Evolutionary conservation across 2,797 vertebrate species (phyloP), one percentile per base, ranked within the genome.

Genomic region (Pitangus sulphuratus): DNA sequence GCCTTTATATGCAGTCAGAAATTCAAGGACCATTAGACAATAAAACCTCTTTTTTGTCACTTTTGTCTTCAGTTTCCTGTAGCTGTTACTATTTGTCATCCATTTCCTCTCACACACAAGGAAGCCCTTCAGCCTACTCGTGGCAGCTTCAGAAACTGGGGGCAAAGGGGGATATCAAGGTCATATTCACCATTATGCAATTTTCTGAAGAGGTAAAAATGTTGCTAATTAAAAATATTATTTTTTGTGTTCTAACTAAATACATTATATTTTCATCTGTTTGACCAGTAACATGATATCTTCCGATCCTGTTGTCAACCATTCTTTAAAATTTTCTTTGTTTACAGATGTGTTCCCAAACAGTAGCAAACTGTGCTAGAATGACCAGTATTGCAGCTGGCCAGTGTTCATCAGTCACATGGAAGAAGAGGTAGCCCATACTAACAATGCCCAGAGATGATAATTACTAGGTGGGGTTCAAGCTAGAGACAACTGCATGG

Each of bases 11-110:
- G 76, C 61, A 82, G 66, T 62, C 83, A 94, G 53, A 62, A 65
- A 94, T 96, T 96, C 84, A 84, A 96, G 76, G 74, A 92, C 64
- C 8, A 5, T 76, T 71, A 77, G 53, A 93, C 76, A 95, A 84
- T 96, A 87, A 87, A 97, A 64, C 13, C 37, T 6, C 1, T 65
- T 93, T 94, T 94, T 84, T 80, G 60, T 56, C 42, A 31, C 25
- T 64, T 40, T 37, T 71, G 26, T 50, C 57, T 95, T 81, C 61
- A 47, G 1, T 68, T 72, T 79, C 33, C 20, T 56, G 33, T 12
- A 72, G 62, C 33, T 90, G 31, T 40, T 93, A 65, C 56, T 84
- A 62, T 85, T 91, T 71, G 33, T 47, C 45, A 24, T n/a, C 20
- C 35, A 4, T 53, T 94, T 84, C 56, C 13, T 68, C 40, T 87